Conservation (phyloP, 2,888 invertebrate species). For the Icerya purchasi region DNA sequence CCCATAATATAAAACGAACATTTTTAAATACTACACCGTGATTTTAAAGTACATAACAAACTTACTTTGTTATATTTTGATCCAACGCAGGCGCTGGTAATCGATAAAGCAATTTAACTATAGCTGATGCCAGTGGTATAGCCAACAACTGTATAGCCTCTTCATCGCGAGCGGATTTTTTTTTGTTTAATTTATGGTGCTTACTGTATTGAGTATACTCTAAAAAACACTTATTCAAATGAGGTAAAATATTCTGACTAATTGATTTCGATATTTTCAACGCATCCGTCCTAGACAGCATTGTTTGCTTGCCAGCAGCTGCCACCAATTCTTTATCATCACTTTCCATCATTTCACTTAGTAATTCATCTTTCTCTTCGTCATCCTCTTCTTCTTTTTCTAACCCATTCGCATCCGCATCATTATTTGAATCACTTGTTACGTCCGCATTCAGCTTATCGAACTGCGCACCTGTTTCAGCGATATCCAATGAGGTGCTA, state of each 20-base stretch:
- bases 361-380: conserved; percentile 26
- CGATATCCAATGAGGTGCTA: conserved; percentile 25
- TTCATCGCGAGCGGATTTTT: conserved; percentile 41
- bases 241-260: conserved; percentile 49
- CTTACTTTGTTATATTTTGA: conserved; percentile 58
- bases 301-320: conserved; percentile 28
- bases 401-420: conserved; percentile 14
- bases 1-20: too few relatives aligned
- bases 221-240: conserved; percentile 49
- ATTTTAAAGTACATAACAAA: too few relatives aligned
- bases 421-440: conserved; percentile 10
- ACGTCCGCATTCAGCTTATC: conserved; percentile 18
- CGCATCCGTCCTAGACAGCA: conserved; percentile 47
- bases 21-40: too few relatives aligned
- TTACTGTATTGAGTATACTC: conserved; percentile 23
- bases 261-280: conserved; percentile 51
- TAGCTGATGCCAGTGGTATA: conserved; percentile 78
- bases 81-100: conserved; percentile 55
- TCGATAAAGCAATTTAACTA: conserved; percentile 74
- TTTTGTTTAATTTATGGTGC: conserved; percentile 56
- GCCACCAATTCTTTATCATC: conserved; percentile 19
- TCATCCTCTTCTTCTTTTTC: conserved; percentile 23
- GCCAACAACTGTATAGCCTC: conserved; percentile 76
- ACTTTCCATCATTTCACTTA: conserved; percentile 26
- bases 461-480: conserved; percentile 25